These are phyloP conservation scores for Hydrochoerus hydrochaeris DNA, from an alignment of 2,113 vertebrate species.

Conservation along the genomic window DNA sequence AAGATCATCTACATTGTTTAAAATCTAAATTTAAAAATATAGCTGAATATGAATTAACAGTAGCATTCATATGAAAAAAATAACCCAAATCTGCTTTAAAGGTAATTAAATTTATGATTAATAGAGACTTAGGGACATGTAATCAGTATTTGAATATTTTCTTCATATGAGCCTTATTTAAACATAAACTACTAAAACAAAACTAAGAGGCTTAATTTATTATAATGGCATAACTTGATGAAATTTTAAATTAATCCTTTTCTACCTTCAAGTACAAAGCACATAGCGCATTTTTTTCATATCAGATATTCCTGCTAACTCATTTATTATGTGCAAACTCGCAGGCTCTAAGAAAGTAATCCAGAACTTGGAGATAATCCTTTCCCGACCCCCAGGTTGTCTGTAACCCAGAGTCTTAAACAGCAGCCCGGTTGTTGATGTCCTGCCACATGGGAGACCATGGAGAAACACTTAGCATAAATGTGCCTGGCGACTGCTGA, in stretches of 20 bases:
- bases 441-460: background rate
- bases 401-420: background rate
- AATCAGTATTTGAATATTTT: slow-evolving; percentile 44
- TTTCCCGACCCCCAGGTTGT: background rate
- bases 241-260: slow-evolving; percentile 56
- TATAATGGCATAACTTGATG: slow-evolving; percentile 28
- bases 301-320: slow-evolving; percentile 14
- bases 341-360: background rate
- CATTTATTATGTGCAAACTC: slow-evolving; percentile 1
- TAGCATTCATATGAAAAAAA: background rate
- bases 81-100: background rate
- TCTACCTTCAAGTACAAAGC: slow-evolving; percentile 24
- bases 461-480: background rate
- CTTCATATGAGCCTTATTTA: slow-evolving; percentile 18
- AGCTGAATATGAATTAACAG: background rate
- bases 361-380: background rate
- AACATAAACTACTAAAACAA: slow-evolving; percentile 51
- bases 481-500: background rate
- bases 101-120: slow-evolving; percentile 46
- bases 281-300: background rate
- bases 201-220: slow-evolving; percentile 44
- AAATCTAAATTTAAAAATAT: background rate
- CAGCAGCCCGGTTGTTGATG: background rate
- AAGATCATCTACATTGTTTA: background rate
- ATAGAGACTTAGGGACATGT: background rate